phyloP scores from a whole-genome alignment of 2,113 vertebrate genomes.

The Nestor notabilis region DNA sequence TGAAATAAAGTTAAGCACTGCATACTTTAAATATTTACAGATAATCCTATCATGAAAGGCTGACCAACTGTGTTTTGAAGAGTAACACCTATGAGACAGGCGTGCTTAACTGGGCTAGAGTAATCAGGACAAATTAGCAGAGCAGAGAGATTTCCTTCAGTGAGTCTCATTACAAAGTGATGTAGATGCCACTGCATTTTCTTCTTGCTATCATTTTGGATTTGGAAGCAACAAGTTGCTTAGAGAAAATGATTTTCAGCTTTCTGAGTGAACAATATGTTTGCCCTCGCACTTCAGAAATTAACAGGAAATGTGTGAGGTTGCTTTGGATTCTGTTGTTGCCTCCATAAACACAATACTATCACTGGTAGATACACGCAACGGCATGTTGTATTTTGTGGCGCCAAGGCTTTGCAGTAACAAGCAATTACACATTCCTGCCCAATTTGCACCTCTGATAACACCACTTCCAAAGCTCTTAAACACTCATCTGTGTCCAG shows the following conservation, averaged over 20 bases:
- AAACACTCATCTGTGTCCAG: slow-evolving; percentile 22
- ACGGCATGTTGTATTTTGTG: not conserved
- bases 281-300: not conserved
- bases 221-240: not conserved
- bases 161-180: not conserved
- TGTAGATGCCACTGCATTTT: not conserved
- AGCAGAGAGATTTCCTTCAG: not conserved
- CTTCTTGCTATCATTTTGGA: too few relatives aligned
- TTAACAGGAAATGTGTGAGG: not conserved
- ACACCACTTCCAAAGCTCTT: slow-evolving; percentile 34
- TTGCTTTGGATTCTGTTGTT: not conserved
- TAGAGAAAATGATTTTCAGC: not conserved
- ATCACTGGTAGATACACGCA: not conserved
- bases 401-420: not conserved
- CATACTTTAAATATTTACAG: not conserved
- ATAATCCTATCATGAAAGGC: not conserved
- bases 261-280: not conserved
- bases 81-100: not conserved
- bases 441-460: not conserved
- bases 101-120: not conserved
- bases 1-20: not conserved
- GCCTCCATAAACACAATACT: not conserved
- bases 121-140: not conserved
- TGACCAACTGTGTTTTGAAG: not conserved
- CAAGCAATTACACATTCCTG: not conserved